Evolutionary conservation across 2,797 vertebrate genomes (phyloP), one percentile per base, ranked within the genome.

Genomic region (Ficedula albicollis): DNA sequence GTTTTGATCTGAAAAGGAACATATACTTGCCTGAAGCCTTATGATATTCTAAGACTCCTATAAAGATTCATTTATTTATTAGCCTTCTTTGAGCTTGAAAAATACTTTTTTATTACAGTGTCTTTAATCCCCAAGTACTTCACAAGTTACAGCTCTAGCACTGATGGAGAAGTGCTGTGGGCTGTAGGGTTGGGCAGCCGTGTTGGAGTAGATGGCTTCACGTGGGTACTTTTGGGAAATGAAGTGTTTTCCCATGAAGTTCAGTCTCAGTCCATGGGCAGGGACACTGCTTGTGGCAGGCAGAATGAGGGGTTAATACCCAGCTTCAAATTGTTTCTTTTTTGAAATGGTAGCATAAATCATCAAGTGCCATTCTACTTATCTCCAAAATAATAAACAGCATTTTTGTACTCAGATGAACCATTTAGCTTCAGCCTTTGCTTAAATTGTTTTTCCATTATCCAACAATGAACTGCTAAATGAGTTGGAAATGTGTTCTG

Each of bases 61-160:
- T 66, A 72, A 90, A 79, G 49, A 32, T n/a, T 86, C 26, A 11
- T 55, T 79, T 84, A 66, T 66, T 89, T 90, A 66, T 72, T 89
- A 84, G 66, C 36, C 51, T 77, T 70, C 60, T 84, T 58, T 73
- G 59, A 93, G 62, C 26, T 91, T n/a, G 87, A 94, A 91, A 70
- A 87, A 63, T 59, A 55, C 12, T 43, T 54, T 38, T 74, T 70
- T 68, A 41, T 13, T 46, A 13, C 23, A 54, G 11, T 43, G 54
- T 60, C 77, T 81, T 84, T 90, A 90, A 63, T 89, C 78, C 87
- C 84, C n/a, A 69, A 93, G 60, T 51, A 70, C 74, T 95, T 95
- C 60, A 92, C 62, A 90, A 81, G 54, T 78, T 79, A 56, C 1
- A 3, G 23, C 30, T 79, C 26, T 29, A 69, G 51, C 49, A 32